Percentiles rank a stretch among this genome's conserved stretches.
Conservation (phyloP, 2,888 invertebrate species). For the Pollenia angustigena region DNA sequence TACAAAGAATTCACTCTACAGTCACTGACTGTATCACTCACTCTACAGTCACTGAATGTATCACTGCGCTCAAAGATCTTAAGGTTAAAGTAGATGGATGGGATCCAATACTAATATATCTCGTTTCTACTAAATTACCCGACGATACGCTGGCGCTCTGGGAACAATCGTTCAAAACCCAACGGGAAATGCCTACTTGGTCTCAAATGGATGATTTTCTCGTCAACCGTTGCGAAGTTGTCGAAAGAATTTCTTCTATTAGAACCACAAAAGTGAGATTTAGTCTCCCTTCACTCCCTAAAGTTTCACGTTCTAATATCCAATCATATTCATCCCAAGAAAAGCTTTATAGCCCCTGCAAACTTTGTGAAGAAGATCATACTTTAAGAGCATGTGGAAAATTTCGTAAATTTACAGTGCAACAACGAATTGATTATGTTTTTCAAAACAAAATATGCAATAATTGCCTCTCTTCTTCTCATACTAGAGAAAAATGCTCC, state of each 20-base stretch:
- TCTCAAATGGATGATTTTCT: constrained; percentile 13
- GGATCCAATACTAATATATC: constrained; percentile 9
- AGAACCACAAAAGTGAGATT: background rate
- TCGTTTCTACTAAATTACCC: constrained; percentile 11
- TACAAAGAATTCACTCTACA: constrained; percentile 28
- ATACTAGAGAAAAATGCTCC: background rate
- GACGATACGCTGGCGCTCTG: background rate
- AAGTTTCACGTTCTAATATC: too few species aligned
- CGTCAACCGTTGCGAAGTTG: background rate
- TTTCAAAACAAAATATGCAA: background rate
- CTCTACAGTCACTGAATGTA: too few species aligned
- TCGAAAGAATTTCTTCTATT: background rate
- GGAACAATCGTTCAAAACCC: constrained; percentile 4
- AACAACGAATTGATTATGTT: constrained; percentile 19
- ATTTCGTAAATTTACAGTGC: constrained; percentile 18
- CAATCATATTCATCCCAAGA: background rate
- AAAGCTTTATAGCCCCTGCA: background rate
- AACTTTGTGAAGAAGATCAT: background rate
- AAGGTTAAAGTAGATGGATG: background rate
- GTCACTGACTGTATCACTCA: constrained; percentile 35
- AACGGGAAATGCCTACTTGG: background rate
- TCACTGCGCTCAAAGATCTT: background rate
- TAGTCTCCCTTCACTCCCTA: background rate
- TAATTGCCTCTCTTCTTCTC: background rate
- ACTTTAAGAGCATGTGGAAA: background rate